Percentiles rank a stretch among this genome's conserved stretches.
phyloP scores from a whole-genome alignment of 2,888 invertebrate species.

The Microplitis manilae region DNA sequence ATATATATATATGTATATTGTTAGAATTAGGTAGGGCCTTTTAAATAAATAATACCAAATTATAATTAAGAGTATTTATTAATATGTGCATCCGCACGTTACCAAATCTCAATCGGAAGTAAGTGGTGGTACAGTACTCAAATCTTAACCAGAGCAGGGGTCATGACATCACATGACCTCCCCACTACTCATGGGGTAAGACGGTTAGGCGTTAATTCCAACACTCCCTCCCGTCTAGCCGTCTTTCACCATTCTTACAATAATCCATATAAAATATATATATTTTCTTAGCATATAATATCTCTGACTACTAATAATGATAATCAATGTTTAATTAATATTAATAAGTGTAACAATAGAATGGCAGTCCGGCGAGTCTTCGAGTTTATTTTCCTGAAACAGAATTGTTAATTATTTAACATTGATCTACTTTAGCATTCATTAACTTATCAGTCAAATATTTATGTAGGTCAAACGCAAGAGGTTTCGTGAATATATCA shows the following conservation, averaged over 20 bases:
- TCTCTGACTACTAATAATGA: not conserved
- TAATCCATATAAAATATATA: not conserved
- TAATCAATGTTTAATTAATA: not conserved
- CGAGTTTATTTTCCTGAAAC: not conserved
- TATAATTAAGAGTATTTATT: not conserved
- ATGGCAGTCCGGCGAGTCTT: not conserved
- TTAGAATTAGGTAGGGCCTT: slow-evolving; percentile 13
- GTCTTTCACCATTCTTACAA: not conserved
- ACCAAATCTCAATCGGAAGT: not conserved
- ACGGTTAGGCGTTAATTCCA: not conserved
- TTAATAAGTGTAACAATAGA: not conserved
- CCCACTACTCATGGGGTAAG: not conserved
- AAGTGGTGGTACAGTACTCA: not conserved
- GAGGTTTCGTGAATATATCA: slow-evolving; percentile 47
- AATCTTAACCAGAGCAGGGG: not conserved
- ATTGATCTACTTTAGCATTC: slow-evolving; percentile 18
- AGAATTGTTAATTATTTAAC: not conserved
- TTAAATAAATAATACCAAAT: not conserved
- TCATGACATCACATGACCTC: not conserved
- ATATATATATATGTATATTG: too few relatives aligned
- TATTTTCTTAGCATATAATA: not conserved
- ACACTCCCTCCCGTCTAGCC: not conserved
- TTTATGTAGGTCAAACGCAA: slow-evolving; percentile 40
- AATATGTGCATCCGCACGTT: not conserved
- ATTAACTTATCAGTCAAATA: slow-evolving; percentile 29